Percentiles rank a stretch among this genome's conserved stretches.
phyloP scores from a whole-genome alignment of 2,113 vertebrate species.

The Oophaga pumilio region DNA sequence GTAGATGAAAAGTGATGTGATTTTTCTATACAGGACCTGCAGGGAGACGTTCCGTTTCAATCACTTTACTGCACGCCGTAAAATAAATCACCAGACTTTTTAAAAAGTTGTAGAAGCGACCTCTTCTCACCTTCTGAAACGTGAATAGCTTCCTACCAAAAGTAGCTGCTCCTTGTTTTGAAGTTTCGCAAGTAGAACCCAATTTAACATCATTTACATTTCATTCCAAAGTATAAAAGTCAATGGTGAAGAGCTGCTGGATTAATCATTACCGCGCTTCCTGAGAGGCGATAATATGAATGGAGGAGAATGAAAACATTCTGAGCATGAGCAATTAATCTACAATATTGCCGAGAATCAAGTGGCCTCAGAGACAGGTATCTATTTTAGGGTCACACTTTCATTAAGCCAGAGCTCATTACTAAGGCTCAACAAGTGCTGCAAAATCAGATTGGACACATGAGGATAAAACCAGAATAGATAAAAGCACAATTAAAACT shows the following conservation, averaged over 20 bases:
- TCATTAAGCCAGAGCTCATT: slow-evolving; percentile 62
- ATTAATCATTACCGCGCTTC: slow-evolving; percentile 51
- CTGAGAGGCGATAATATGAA: slow-evolving; percentile 53
- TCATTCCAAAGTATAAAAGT: slow-evolving; percentile 20
- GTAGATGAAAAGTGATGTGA: background rate
- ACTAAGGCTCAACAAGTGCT: slow-evolving; percentile 58
- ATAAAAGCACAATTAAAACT: slow-evolving; percentile 46
- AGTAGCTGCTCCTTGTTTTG: background rate
- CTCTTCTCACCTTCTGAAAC: background rate
- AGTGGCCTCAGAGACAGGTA: slow-evolving; percentile 49
- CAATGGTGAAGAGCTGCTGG: slow-evolving; percentile 5
- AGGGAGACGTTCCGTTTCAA: background rate
- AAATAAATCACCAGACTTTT: slow-evolving; percentile 13
- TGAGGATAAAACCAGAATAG: slow-evolving; percentile 35
- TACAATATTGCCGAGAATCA: background rate
- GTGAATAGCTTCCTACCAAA: background rate
- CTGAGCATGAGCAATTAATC: slow-evolving; percentile 70
- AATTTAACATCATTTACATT: slow-evolving; percentile 26
- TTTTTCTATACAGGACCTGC: background rate
- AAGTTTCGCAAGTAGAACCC: background rate
- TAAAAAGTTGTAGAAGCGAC: background rate
- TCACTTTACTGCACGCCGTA: background rate
- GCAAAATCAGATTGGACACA: slow-evolving; percentile 50
- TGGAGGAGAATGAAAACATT: slow-evolving; percentile 52
- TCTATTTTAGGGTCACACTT: slow-evolving; percentile 57